phyloP scores from a whole-genome alignment of 2,797 vertebrate species.

The Platalea minor region DNA sequence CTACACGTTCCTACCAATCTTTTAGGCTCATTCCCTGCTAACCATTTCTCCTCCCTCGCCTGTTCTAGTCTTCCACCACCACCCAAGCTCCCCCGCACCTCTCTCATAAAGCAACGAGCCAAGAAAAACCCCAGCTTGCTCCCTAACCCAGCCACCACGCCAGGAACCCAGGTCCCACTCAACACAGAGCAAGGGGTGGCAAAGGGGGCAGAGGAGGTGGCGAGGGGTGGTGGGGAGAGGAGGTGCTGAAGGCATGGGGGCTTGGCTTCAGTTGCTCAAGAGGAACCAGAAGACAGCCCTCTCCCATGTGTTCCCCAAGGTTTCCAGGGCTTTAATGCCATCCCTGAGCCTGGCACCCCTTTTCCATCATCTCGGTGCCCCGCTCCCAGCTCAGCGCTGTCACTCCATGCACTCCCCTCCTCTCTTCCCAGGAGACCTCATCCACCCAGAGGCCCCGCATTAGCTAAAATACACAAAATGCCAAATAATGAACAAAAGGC shows the following conservation, averaged over 20 bases:
- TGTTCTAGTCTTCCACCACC: background rate
- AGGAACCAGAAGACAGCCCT: background rate
- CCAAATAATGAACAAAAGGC: background rate
- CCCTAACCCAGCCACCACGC: background rate
- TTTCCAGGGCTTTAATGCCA: background rate
- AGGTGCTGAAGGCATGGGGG: background rate
- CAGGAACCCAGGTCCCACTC: background rate
- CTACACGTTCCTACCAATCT: background rate
- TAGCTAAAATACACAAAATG: background rate
- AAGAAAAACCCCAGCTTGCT: background rate
- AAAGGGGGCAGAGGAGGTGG: background rate
- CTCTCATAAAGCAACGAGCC: background rate
- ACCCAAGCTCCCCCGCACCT: background rate
- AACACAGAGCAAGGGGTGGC: background rate
- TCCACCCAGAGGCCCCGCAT: background rate
- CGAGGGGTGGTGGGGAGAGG: background rate
- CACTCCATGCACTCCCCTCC: background rate
- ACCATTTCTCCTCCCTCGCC: background rate
- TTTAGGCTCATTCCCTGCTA: background rate
- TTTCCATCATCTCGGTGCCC: fast-evolving
- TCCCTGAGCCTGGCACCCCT: background rate
- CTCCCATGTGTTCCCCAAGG: background rate
- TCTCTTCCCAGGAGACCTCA: background rate
- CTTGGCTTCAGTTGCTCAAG: background rate
- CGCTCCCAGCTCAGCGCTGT: background rate